Evolutionary conservation across 2,797 vertebrate genomes (phyloP).

Genomic region (Austrolebias charrua): DNA sequence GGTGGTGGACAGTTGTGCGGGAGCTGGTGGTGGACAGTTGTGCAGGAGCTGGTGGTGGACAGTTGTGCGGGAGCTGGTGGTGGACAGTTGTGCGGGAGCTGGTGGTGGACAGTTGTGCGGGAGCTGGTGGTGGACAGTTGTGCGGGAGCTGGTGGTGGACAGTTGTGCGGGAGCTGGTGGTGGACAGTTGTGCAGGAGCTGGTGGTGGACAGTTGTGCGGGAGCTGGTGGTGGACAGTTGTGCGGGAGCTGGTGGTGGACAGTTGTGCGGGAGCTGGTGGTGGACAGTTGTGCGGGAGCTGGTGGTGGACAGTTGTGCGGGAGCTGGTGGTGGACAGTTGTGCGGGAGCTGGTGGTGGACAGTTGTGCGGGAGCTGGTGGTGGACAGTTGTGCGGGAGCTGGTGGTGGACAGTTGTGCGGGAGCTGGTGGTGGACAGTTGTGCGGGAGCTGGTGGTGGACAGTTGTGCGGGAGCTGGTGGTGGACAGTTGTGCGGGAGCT

Average conservation of each 20-base stretch:
- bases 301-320: slow-evolving; percentile 33
- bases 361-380: slow-evolving; percentile 29
- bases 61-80: slow-evolving; percentile 29
- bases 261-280: slow-evolving; percentile 29
- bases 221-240: slow-evolving; percentile 36
- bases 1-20: slow-evolving; percentile 33
- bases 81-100: slow-evolving; percentile 35
- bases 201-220: slow-evolving; percentile 33
- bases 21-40: slow-evolving; percentile 36
- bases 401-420: slow-evolving; percentile 33
- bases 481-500: slow-evolving; percentile 35
- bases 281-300: slow-evolving; percentile 35
- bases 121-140: slow-evolving; percentile 36
- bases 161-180: slow-evolving; percentile 29
- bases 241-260: slow-evolving; percentile 24
- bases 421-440: slow-evolving; percentile 36
- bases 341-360: slow-evolving; percentile 24
- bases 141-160: slow-evolving; percentile 24
- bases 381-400: slow-evolving; percentile 35
- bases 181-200: slow-evolving; percentile 35
- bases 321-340: slow-evolving; percentile 36
- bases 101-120: slow-evolving; percentile 33
- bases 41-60: slow-evolving; percentile 24
- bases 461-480: slow-evolving; percentile 29
- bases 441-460: slow-evolving; percentile 24